Percentiles rank a stretch among this genome's conserved stretches.
phyloP scores from a whole-genome alignment of 2,797 vertebrate species.

The Sardinella longiceps region DNA sequence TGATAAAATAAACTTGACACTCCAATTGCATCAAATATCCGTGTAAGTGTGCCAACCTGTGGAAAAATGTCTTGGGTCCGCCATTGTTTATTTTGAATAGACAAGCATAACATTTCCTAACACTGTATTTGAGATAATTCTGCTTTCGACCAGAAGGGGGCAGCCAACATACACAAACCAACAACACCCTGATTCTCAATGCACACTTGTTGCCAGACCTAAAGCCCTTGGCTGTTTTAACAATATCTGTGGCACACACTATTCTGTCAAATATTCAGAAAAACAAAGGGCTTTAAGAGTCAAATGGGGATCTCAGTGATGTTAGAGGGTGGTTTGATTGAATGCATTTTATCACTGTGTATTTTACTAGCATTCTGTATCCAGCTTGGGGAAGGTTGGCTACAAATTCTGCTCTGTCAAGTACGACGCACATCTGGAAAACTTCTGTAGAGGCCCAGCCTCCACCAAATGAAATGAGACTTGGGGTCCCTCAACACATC shows the following conservation, averaged over 20 bases:
- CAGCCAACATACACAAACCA: not conserved
- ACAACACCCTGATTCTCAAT: not conserved
- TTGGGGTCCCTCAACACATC: not conserved
- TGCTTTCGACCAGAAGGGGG: not conserved
- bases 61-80: too few species aligned
- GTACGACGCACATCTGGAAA: slow-evolving; percentile 9
- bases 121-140: not conserved
- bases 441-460: not conserved
- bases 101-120: not conserved
- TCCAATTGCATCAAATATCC: too few species aligned
- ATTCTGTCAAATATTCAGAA: not conserved
- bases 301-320: not conserved
- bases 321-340: not conserved
- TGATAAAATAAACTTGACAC: too few species aligned
- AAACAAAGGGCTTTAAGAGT: not conserved
- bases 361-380: not conserved
- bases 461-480: not conserved
- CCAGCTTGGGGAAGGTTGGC: not conserved
- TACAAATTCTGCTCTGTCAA: not conserved
- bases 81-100: too few species aligned
- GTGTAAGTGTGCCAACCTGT: too few species aligned
- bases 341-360: not conserved
- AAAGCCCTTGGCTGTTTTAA: not conserved
- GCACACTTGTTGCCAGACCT: not conserved
- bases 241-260: not conserved